Base-by-base conservation (phyloP, 35 echinoderm and acorn worm species). In the Antedon bifida region DNA sequence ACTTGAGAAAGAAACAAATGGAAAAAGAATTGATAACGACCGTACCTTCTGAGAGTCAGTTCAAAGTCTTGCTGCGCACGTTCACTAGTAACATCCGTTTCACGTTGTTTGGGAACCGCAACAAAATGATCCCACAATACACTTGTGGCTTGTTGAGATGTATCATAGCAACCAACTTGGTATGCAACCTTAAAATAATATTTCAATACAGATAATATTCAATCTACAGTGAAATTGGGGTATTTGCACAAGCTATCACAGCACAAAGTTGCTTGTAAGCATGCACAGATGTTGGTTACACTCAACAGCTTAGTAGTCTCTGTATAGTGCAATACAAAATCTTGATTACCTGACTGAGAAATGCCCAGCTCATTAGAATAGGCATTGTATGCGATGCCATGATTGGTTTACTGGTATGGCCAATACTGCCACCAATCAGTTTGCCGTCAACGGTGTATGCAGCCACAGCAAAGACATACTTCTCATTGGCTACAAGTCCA, bases 81-180 rank as follows among this genome's bases (percentile, higher is more conserved):
- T 32, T 87, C 79, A 23, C 34, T 82, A 33, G 87, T 36, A 31
- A 92, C 88, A 55, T 99, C 95, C 23, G 90, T 90, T 44, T 92
- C 85, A 46, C 90, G 88, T 10, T 90, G 95, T n/a, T 90, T 88
- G 0, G 92, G 76, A 23, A 85, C 84, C 36, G 90, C 88, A n/a
- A 99, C 95, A 90, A 99, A 97, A 76, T 99, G 90, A 76, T 99
- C 91, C 95, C 95, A 99, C 14, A 92, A 78, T 19, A 99, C 88
- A 12, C 42, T 76, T 31, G 90, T 92, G 77, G 95, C 95, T 78
- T 82, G 87, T 64, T 93, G 79, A 26, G 87, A 88, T 33, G 88
- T 99, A 33, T 78, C 51, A 81, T 99, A 90, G 77, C 95, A 99
- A 29, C 90, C 85, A 23, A 92, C 88, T 80, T 99, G 95, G 78